A percentile compares a stretch with the other conserved stretches of the same genome.
Conservation (phyloP, 2,113 vertebrate genomes). For the Ariopsis seemanni region DNA sequence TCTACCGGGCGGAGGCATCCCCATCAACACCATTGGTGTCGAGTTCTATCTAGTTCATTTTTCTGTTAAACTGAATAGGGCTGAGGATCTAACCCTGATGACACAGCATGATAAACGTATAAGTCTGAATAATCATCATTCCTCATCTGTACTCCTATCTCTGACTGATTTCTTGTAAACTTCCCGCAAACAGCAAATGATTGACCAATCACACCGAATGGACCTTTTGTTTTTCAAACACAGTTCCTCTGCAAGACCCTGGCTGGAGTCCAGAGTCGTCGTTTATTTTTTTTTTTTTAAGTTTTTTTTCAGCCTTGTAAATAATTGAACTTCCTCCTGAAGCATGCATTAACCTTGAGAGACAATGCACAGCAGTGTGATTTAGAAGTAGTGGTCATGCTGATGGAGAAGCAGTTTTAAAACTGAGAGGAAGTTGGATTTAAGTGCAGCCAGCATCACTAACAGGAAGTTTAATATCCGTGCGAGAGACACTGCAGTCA, state of each 20-base stretch:
- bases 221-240: background rate
- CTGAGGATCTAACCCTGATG: background rate
- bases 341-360: conserved; percentile 49
- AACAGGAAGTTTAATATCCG: background rate
- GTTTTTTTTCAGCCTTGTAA: conserved; percentile 40
- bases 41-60: no score
- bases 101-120: background rate
- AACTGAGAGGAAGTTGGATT: conserved; percentile 14
- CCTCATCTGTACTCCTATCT: background rate
- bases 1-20: no score
- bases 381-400: conserved; percentile 3
- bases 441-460: background rate
- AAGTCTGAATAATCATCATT: background rate
- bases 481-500: background rate
- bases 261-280: background rate
- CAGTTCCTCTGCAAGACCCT: background rate
- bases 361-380: conserved; percentile 38
- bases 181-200: background rate
- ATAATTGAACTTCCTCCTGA: conserved; percentile 64
- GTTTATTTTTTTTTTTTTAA: background rate
- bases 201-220: background rate
- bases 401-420: conserved; percentile 31
- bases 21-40: no score
- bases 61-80: background rate
- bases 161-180: background rate